Conservation (phyloP, 2,797 vertebrate genomes). For the Chelon auratus region DNA sequence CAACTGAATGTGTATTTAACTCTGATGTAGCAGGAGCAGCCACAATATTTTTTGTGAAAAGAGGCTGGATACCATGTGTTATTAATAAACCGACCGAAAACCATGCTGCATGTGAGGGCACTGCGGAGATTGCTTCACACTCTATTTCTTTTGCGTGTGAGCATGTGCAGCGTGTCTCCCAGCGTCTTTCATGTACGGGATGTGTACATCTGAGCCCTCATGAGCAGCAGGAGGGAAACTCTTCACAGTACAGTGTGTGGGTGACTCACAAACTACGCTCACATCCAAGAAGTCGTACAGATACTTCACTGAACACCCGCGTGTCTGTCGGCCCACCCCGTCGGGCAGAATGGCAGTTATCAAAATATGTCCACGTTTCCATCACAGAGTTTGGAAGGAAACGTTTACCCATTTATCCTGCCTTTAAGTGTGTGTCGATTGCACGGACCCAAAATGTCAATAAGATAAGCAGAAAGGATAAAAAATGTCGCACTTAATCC, state of each 20-base stretch:
- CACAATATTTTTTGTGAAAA: neutral
- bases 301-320: neutral
- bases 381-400: slow-evolving; percentile 4
- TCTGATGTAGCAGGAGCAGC: neutral
- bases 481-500: slow-evolving; percentile 41
- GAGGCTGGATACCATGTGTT: slow-evolving; percentile 9
- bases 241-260: neutral
- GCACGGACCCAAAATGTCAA: slow-evolving; percentile 36
- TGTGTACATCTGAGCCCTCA: slow-evolving; percentile 45
- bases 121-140: slow-evolving; percentile 64
- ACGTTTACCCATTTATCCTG: slow-evolving; percentile 10
- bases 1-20: neutral
- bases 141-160: slow-evolving; percentile 63
- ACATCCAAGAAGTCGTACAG: neutral
- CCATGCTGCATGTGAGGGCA: slow-evolving; percentile 32
- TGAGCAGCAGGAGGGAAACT: slow-evolving; percentile 23
- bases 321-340: too few species aligned
- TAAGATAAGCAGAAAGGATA: slow-evolving; percentile 43
- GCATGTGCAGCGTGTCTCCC: slow-evolving; percentile 15
- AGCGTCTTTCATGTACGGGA: slow-evolving; percentile 33
- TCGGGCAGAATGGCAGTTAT: slow-evolving; percentile 3
- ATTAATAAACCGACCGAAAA: slow-evolving; percentile 34
- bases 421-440: slow-evolving; percentile 37
- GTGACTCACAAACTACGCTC: neutral
- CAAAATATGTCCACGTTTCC: neutral